Evolutionary conservation across 2,113 vertebrate species (phyloP).

Genomic region (Sturnira hondurensis): DNA sequence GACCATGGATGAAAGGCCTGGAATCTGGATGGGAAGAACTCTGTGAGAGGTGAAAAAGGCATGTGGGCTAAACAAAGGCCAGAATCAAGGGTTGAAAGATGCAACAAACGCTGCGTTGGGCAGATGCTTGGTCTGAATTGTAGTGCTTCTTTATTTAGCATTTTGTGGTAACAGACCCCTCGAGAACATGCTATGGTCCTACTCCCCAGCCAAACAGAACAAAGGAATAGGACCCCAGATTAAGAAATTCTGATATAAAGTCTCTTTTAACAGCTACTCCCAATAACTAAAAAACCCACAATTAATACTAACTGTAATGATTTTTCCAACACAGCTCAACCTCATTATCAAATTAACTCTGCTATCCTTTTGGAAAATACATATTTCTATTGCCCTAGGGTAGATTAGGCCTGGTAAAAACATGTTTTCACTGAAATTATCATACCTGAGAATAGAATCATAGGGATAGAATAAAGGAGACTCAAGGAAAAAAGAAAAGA

Average conservation of each 20-base stretch:
- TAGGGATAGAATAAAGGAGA: not conserved
- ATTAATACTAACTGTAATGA: not conserved
- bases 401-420: not conserved
- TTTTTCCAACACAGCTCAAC: not conserved
- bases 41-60: not conserved
- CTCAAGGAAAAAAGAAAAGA: not conserved
- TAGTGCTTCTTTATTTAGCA: constrained; percentile 5
- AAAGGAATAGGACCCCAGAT: not conserved
- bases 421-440: not conserved
- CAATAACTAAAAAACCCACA: not conserved
- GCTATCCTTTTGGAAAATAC: not conserved
- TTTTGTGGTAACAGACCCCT: not conserved
- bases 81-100: not conserved
- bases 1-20: not conserved
- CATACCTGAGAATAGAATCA: not conserved
- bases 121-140: not conserved
- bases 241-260: not conserved
- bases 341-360: constrained; percentile 2
- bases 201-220: not conserved
- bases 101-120: not conserved
- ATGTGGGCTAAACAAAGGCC: not conserved
- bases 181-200: not conserved
- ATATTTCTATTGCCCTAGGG: not conserved
- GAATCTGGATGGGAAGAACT: not conserved
- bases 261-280: not conserved